These are phyloP conservation scores for Icerya purchasi DNA, from an alignment of 2,888 invertebrate genomes.

Conservation along the genomic window DNA sequence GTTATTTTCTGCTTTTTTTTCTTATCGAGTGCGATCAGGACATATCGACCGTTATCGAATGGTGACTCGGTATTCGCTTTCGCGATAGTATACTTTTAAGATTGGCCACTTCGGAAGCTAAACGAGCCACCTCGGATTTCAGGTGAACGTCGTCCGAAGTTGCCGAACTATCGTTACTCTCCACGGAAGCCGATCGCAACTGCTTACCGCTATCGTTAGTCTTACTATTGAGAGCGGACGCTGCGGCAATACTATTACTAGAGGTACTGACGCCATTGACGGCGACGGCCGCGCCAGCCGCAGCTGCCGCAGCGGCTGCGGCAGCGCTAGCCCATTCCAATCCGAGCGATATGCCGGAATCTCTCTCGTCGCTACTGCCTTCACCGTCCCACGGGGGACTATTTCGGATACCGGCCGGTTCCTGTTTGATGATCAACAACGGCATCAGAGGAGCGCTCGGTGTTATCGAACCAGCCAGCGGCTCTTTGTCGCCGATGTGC, in stretches of 20 bases:
- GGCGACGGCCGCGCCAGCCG: conserved; percentile 26
- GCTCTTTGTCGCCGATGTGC: conserved; percentile 67
- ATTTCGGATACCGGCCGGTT: conserved; percentile 47
- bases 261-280: conserved; percentile 9
- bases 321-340: conserved; percentile 33
- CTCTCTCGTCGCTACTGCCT: conserved; percentile 72
- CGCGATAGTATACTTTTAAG: conserved; percentile 33
- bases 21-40: no score
- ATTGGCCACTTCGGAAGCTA: conserved; percentile 77
- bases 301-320: conserved; percentile 22
- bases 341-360: conserved; percentile 70
- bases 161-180: conserved; percentile 25
- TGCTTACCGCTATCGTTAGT: not conserved
- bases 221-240: conserved; percentile 18
- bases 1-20: no score
- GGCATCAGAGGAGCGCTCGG: conserved; percentile 45
- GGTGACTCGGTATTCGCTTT: not conserved
- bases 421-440: conserved; percentile 38
- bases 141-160: conserved; percentile 31
- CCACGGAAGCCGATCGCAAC: conserved; percentile 15
- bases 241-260: not conserved
- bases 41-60: not conserved
- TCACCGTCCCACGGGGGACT: conserved; percentile 74
- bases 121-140: conserved; percentile 62
- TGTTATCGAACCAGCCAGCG: conserved; percentile 32